Conservation (phyloP, 2,888 invertebrate species). For the Cheiracanthium punctorium region DNA sequence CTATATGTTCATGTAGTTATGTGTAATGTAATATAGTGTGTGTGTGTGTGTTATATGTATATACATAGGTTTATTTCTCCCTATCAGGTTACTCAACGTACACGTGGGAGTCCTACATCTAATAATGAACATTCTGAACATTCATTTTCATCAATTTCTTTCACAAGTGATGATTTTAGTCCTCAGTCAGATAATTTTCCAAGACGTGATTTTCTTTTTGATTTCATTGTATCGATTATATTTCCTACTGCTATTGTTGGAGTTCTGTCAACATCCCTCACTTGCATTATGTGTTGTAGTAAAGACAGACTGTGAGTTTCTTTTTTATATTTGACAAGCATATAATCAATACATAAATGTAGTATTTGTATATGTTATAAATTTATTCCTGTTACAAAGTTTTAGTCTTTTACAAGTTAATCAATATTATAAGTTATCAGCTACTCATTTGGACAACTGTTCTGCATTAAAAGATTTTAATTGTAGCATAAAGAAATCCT, state of each 20-base stretch:
- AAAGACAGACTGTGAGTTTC: conserved; percentile 62
- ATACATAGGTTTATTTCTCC: no score
- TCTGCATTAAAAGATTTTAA: no score
- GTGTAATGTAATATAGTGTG: neutral
- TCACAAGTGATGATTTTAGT: conserved; percentile 57
- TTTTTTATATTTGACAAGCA: no score
- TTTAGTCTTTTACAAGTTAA: no score
- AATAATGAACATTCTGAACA: conserved; percentile 50
- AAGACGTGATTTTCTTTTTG: conserved; percentile 58
- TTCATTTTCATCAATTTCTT: conserved; percentile 49
- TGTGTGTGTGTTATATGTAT: no score
- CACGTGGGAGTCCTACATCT: conserved; percentile 17
- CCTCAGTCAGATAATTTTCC: conserved; percentile 48
- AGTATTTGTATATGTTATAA: no score
- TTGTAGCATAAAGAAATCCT: no score
- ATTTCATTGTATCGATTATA: conserved; percentile 65
- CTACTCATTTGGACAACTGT: no score
- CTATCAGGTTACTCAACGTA: conserved; percentile 22
- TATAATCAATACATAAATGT: no score
- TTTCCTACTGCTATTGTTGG: conserved; percentile 59
- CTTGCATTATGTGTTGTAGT: conserved; percentile 63
- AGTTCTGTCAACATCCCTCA: conserved; percentile 43
- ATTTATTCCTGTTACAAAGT: no score
- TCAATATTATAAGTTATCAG: no score
- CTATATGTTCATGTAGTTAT: neutral